These are phyloP conservation scores for Silurus asotus DNA, from an alignment of 2,113 vertebrate species.

Conservation along the genomic window DNA sequence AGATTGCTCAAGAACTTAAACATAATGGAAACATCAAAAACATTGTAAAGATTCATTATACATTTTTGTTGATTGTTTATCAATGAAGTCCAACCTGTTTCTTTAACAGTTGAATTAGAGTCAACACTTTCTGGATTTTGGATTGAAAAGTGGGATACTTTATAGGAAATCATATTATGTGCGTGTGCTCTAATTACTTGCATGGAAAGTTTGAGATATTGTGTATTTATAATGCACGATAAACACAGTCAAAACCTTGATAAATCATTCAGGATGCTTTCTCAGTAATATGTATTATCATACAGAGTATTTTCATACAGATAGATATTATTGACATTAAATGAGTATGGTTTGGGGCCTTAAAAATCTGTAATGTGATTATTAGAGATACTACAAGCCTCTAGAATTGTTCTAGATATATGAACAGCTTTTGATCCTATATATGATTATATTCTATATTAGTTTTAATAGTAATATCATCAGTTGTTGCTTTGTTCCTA, in stretches of 20 bases:
- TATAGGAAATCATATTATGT: too few relatives aligned
- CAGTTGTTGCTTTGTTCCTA: neutral
- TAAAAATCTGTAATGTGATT: neutral
- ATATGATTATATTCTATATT: neutral
- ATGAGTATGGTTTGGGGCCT: neutral
- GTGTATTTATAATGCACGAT: too few relatives aligned
- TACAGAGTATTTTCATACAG: neutral
- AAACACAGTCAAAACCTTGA: neutral
- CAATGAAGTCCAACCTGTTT: neutral
- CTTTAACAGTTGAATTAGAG: neutral
- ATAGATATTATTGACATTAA: neutral
- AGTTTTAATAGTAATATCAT: too few relatives aligned
- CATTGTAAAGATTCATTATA: neutral
- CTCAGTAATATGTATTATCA: too few relatives aligned
- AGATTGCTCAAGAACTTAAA: constrained; percentile 16
- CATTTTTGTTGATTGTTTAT: neutral
- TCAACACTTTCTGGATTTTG: neutral
- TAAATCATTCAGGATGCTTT: neutral
- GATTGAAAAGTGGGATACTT: too few relatives aligned
- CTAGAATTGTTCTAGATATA: neutral
- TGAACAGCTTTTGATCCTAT: neutral
- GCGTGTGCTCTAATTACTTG: too few relatives aligned
- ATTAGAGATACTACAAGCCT: neutral
- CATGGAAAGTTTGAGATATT: too few relatives aligned
- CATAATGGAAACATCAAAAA: neutral